A percentile compares a stretch with the other conserved stretches of the same genome.
phyloP scores from a whole-genome alignment of 2,113 vertebrate species.

The Gallinago paraguaiae region DNA sequence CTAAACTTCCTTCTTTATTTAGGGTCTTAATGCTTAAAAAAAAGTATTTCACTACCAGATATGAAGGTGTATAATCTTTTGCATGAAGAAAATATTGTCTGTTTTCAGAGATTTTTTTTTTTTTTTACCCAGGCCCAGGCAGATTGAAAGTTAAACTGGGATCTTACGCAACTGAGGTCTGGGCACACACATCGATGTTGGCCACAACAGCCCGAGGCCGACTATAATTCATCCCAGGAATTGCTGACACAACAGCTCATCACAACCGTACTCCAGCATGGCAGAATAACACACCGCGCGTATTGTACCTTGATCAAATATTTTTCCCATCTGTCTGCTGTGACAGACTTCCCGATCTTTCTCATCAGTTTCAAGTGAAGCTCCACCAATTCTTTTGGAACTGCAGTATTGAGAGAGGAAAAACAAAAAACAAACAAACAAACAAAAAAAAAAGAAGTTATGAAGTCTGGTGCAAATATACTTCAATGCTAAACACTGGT shows the following conservation, averaged over 20 bases:
- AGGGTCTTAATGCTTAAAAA: neutral
- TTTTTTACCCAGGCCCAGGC: neutral
- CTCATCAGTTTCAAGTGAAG: constrained; percentile 97
- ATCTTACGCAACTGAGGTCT: neutral
- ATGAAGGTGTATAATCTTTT: neutral
- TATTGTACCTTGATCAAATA: constrained; percentile 92
- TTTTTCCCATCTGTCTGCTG: constrained; percentile 97
- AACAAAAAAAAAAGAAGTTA: neutral
- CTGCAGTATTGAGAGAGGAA: constrained; percentile 69
- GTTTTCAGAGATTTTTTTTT: neutral
- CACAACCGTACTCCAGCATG: neutral
- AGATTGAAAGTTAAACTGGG: neutral
- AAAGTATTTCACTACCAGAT: neutral
- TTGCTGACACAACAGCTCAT: neutral
- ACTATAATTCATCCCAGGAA: neutral
- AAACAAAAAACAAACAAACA: neutral
- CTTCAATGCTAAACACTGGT: neutral
- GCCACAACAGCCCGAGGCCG: neutral
- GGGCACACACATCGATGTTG: accelerated
- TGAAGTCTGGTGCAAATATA: neutral
- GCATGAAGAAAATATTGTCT: neutral
- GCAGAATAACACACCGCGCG: neutral
- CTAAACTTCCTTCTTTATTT: neutral
- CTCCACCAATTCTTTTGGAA: constrained; percentile 94
- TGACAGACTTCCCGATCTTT: constrained; percentile 95